Evolutionary conservation across 2,113 vertebrate genomes (phyloP).

Genomic region (Bambusicola thoracicus): DNA sequence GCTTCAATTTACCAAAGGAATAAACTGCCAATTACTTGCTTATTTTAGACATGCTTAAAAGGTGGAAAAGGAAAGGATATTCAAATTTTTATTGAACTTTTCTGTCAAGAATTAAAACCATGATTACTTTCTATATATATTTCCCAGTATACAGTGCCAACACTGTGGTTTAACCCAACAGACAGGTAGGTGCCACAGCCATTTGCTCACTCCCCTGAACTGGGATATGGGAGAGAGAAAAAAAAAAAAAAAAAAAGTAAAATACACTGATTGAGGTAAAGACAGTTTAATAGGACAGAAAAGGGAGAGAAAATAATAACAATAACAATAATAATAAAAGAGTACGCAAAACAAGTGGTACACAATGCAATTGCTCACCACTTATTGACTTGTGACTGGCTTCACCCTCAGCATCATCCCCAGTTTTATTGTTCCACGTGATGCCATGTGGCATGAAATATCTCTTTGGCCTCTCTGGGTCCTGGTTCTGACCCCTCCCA

Average conservation of each 20-base stretch:
- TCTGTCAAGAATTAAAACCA: not conserved
- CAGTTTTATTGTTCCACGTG: no score
- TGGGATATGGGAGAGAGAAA: not conserved
- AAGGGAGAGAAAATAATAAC: not conserved
- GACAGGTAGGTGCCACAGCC: not conserved
- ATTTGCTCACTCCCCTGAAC: not conserved
- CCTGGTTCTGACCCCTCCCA: not conserved
- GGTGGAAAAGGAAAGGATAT: fast-evolving
- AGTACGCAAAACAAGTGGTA: not conserved
- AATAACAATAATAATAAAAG: not conserved
- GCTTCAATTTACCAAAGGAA: not conserved
- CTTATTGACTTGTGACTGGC: not conserved
- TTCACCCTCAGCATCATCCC: not conserved
- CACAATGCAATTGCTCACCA: not conserved
- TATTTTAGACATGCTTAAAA: not conserved
- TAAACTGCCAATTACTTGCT: not conserved
- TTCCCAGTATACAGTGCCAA: not conserved
- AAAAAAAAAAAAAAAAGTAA: no score
- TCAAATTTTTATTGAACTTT: not conserved
- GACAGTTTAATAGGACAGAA: not conserved
- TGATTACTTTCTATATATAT: not conserved
- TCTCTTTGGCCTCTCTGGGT: not conserved
- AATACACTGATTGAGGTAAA: not conserved
- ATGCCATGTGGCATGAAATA: not conserved
- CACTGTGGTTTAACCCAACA: not conserved